Evolutionary conservation across 2,797 vertebrate genomes (phyloP).

Genomic region (Hypotaenidia philippensis): DNA sequence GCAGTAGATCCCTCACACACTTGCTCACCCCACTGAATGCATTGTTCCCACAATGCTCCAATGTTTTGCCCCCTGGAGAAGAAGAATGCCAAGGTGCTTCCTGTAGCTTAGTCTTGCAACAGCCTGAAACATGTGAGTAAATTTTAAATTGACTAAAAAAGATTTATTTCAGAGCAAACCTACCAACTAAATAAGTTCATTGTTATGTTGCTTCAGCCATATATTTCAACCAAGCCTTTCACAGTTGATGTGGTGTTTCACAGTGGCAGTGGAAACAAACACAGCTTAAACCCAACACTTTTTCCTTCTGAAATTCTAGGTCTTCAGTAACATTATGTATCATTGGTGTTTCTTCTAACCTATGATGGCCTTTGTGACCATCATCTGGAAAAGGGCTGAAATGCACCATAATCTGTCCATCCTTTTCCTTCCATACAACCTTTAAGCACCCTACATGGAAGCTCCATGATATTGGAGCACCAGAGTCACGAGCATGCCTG

Average conservation of each 20-base stretch:
- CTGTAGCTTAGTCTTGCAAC: neutral
- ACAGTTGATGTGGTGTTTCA: neutral
- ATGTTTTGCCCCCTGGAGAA: neutral
- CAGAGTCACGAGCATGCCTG: fast-evolving
- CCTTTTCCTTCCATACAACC: neutral
- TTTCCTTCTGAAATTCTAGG: neutral
- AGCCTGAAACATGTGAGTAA: neutral
- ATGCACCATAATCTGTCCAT: neutral
- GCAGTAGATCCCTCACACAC: neutral
- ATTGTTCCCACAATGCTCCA: neutral
- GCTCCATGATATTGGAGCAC: fast-evolving
- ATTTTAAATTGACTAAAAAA: neutral
- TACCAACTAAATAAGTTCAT: neutral
- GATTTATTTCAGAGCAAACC: neutral
- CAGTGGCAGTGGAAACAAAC: neutral
- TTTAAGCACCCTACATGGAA: neutral
- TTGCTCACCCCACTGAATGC: neutral
- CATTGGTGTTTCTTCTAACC: neutral
- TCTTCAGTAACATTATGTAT: neutral
- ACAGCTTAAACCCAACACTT: neutral
- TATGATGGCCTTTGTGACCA: neutral
- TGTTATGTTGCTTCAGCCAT: neutral
- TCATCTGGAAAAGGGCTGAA: neutral
- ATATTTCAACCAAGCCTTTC: neutral
- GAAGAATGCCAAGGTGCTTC: neutral